phyloP scores from a whole-genome alignment of 2,888 invertebrate species.

The Andrena bicolor region DNA sequence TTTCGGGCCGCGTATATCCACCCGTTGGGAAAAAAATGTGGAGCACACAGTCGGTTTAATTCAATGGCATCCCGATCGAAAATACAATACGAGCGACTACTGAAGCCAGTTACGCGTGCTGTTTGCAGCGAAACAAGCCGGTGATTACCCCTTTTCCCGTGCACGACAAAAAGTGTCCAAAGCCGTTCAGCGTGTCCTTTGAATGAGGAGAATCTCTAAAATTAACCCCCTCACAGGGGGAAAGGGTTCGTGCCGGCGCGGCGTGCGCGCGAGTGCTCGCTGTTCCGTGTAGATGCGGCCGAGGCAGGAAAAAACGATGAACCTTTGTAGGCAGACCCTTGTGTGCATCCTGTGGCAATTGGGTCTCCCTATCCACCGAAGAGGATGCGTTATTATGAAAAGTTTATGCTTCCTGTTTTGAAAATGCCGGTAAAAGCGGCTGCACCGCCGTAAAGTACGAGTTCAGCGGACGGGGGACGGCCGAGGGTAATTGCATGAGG shows the following conservation, averaged over 20 bases:
- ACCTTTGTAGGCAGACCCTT: slow-evolving; percentile 71
- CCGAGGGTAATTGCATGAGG: slow-evolving; percentile 55
- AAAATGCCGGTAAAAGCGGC: slow-evolving; percentile 30
- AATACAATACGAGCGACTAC: background rate
- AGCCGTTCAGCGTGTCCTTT: slow-evolving; percentile 64
- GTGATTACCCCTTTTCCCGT: slow-evolving; percentile 36
- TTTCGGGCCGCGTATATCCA: background rate
- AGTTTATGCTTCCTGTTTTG: slow-evolving; percentile 73
- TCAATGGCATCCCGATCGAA: slow-evolving; percentile 7
- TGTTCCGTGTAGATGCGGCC: slow-evolving; percentile 75
- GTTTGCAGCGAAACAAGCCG: slow-evolving; percentile 30
- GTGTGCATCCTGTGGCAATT: slow-evolving; percentile 75
- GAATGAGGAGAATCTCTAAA: slow-evolving; percentile 74
- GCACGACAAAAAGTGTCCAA: slow-evolving; percentile 68
- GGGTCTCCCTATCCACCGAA: slow-evolving; percentile 72
- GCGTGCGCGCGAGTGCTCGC: slow-evolving; percentile 59
- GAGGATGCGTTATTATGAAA: slow-evolving; percentile 74
- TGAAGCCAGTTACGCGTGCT: slow-evolving; percentile 38
- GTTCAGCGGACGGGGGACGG: slow-evolving; percentile 22
- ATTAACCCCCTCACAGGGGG: slow-evolving; percentile 68
- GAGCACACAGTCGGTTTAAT: slow-evolving; percentile 21
- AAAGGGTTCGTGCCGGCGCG: slow-evolving; percentile 64
- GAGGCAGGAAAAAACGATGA: slow-evolving; percentile 67
- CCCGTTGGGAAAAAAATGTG: background rate
- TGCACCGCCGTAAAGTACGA: slow-evolving; percentile 13